phyloP scores from a whole-genome alignment of 2,888 invertebrate genomes.

The Loripinus fragilis region DNA sequence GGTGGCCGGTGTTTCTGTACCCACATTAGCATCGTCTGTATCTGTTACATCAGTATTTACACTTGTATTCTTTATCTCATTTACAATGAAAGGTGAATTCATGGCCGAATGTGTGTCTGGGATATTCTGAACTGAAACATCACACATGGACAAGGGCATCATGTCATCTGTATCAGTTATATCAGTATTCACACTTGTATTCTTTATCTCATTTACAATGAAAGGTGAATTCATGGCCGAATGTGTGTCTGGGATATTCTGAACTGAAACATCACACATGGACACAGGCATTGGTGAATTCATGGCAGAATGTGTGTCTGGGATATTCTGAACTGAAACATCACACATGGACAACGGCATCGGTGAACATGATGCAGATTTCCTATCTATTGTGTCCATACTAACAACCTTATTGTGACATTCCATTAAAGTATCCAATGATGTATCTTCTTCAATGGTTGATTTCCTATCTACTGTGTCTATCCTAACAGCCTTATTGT shows the following conservation, averaged over 20 bases:
- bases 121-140: constrained; percentile 40
- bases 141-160: constrained; percentile 21
- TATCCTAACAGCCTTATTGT: too few relatives aligned
- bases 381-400: not conserved
- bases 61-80: not conserved
- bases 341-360: constrained; percentile 26
- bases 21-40: not conserved
- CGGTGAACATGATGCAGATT: constrained; percentile 33
- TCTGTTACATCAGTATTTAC: not conserved
- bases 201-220: not conserved
- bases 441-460: too few relatives aligned
- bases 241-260: constrained; percentile 34
- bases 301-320: constrained; percentile 28
- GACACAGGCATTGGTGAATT: constrained; percentile 20
- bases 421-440: too few relatives aligned
- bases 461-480: too few relatives aligned
- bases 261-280: constrained; percentile 32
- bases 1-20: not conserved
- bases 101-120: constrained; percentile 30
- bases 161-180: not conserved
- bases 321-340: constrained; percentile 37
- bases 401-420: not conserved
- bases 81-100: not conserved
- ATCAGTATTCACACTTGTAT: not conserved
- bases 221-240: constrained; percentile 20